Conservation (phyloP, 2,888 invertebrate species). For the Stenodema calcarata region DNA sequence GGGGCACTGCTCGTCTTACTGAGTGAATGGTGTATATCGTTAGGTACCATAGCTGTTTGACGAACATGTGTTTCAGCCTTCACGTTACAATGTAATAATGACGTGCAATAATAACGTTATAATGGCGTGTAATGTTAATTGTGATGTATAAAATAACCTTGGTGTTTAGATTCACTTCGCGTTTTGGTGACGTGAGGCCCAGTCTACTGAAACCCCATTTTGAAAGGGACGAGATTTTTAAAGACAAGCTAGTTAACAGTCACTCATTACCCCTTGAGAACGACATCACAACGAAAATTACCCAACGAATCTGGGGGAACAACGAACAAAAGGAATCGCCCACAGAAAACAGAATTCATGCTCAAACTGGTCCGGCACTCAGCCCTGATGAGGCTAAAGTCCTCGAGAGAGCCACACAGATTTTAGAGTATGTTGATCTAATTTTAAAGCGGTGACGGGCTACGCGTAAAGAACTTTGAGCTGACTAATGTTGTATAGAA, state of each 20-base stretch:
- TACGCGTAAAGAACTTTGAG: background rate
- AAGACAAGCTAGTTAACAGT: constrained; percentile 47
- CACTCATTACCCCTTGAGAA: constrained; percentile 37
- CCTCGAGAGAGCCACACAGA: constrained; percentile 85
- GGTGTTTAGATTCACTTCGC: constrained; percentile 53
- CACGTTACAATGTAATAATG: no score
- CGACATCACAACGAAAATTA: constrained; percentile 42
- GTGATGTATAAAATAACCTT: background rate
- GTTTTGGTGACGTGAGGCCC: constrained; percentile 50
- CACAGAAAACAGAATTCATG: constrained; percentile 46
- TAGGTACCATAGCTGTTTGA: no score
- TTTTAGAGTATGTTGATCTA: constrained; percentile 77
- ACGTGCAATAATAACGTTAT: no score
- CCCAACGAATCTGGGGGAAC: constrained; percentile 37
- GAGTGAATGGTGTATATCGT: no score
- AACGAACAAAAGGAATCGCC: constrained; percentile 49
- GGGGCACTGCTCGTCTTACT: no score
- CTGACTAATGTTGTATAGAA: background rate
- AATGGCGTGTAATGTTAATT: no score
- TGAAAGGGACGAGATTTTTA: constrained; percentile 48
- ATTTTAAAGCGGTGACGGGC: constrained; percentile 35
- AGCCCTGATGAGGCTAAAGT: constrained; percentile 79
- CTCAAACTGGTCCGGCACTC: constrained; percentile 60
- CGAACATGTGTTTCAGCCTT: no score
- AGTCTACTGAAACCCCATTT: constrained; percentile 45